Base-by-base conservation (phyloP, 2,113 vertebrate species). In the Coregonus clupeaformis region DNA sequence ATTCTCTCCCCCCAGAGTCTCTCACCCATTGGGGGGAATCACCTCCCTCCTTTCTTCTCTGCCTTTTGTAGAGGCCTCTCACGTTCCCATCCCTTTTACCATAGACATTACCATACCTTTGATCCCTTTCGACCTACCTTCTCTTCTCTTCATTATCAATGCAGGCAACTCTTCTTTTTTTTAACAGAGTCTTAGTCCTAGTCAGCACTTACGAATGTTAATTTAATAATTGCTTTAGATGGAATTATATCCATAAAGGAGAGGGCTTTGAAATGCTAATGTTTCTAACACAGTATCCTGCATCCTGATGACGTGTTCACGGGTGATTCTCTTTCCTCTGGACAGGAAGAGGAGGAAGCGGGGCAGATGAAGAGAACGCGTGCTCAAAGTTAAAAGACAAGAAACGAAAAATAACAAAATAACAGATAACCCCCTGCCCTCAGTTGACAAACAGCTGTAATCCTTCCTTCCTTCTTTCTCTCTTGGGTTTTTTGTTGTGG, bases 231-330 rank as follows among this genome's bases (percentile, higher is more conserved):
- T 76, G 82, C 88, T 88, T 89, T 86, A 87, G 87, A 92, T 92
- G 84, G 89, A 90, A 88, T 88, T 90, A 84, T 86, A 90, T 88
- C 78, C 52, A 85, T 88, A 82, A 88, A 83, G 75, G 75, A 83
- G 73, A 82, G 18, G 78, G 82, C 92, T 93, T 93, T 94, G 93
- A 93, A 93, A 90, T 94, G 93, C 81, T 89, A 93, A 94, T 93
- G 24, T 24, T 22, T 52, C 1, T 64, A 47, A 16, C 66, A 57
- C 18, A 7, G 71, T 78, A 83, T 84, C 86, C 78, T 1, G 16
- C 78, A 83, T 84, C 86, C 78, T 1, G 16, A 70, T 84, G 87
- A 90, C 78, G 79, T 81, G 47, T 14, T 49, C 47, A 79, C 84
- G 72, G 32, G 6, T 32, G 32, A 32, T 32, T 32, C 5, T 32